A percentile compares a stretch with the other conserved stretches of the same genome.
phyloP scores from a whole-genome alignment of 2,113 vertebrate species.

The Bubo blakistoni region DNA sequence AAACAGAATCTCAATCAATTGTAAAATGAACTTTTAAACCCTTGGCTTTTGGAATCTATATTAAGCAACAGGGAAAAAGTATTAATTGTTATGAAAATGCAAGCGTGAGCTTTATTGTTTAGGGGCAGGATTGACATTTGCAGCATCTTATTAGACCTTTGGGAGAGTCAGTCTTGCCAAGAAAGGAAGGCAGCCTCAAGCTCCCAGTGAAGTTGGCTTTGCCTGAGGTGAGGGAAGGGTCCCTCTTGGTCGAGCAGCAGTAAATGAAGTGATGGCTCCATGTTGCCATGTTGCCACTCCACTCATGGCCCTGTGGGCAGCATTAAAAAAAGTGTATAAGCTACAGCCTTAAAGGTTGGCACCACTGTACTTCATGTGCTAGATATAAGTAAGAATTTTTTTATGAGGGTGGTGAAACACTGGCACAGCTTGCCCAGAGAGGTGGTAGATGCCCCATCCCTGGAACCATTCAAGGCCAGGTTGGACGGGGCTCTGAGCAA shows the following conservation, averaged over 20 bases:
- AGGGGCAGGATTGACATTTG: not conserved
- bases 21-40: conserved; percentile 14
- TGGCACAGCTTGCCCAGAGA: no score
- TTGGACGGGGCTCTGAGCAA: no score
- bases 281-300: rapidly evolving
- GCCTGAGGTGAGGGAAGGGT: not conserved
- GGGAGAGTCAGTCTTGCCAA: not conserved
- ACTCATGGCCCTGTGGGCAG: not conserved
- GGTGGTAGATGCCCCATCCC: no score
- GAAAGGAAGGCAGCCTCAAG: not conserved
- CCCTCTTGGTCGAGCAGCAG: not conserved
- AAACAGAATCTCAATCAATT: not conserved
- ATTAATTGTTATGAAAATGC: conserved; percentile 3
- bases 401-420: no score
- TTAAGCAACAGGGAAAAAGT: not conserved
- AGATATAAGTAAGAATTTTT: no score
- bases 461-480: no score
- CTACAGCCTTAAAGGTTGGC: rapidly evolving
- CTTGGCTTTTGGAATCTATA: not conserved
- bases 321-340: rapidly evolving
- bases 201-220: not conserved
- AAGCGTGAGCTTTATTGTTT: not conserved
- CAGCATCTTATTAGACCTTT: not conserved
- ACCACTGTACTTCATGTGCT: rapidly evolving
- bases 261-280: not conserved